A percentile compares a stretch with the other conserved stretches of the same genome.
Conservation (phyloP, 2,888 invertebrate genomes). For the Lasioglossum figueresi region DNA sequence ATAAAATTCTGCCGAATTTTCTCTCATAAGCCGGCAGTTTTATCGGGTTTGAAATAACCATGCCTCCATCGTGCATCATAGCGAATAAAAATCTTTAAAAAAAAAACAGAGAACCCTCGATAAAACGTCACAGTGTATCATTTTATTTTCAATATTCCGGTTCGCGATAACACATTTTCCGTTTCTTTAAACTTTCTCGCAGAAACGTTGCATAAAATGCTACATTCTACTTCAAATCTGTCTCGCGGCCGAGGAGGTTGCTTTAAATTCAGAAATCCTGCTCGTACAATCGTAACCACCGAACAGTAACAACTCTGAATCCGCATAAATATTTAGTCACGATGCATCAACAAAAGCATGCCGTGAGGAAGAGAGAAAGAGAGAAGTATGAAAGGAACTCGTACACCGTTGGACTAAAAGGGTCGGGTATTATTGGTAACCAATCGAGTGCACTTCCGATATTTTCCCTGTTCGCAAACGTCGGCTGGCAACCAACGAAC, state of each 20-base stretch:
- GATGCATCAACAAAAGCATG: background rate
- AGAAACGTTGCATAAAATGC: background rate
- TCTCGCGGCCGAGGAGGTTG: background rate
- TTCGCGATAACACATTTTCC: background rate
- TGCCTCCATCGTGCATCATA: background rate
- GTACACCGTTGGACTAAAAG: background rate
- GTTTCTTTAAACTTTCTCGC: background rate
- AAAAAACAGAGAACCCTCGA: background rate
- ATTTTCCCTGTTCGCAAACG: background rate
- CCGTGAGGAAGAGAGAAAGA: background rate
- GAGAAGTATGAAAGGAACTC: background rate
- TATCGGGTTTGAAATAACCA: background rate
- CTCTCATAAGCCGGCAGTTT: background rate
- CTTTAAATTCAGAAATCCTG: conserved; percentile 1
- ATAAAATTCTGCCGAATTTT: background rate
- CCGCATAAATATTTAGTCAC: background rate
- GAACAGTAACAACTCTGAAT: background rate
- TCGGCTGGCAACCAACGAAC: background rate
- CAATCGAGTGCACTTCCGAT: background rate
- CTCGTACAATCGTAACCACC: background rate
- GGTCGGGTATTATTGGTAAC: conserved; percentile 7
- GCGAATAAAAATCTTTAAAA: background rate
- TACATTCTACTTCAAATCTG: background rate
- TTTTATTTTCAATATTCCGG: background rate
- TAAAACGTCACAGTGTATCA: background rate